These are phyloP conservation scores for Cottoperca gobio DNA, from an alignment of 2,797 vertebrate genomes.

Conservation along the genomic window DNA sequence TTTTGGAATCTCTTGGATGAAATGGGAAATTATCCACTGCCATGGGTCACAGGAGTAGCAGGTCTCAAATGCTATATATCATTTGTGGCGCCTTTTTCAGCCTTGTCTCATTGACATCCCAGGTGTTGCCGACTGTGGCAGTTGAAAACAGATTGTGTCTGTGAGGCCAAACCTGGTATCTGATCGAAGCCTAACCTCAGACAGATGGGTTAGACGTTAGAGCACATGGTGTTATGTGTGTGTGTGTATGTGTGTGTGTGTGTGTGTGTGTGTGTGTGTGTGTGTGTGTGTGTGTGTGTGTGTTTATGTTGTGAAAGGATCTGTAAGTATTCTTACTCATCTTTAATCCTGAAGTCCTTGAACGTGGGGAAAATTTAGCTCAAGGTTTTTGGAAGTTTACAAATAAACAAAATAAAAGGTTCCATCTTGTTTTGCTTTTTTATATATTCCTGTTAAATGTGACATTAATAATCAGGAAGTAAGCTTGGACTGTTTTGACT, in stretches of 20 bases:
- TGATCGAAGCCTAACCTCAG: conserved; percentile 78
- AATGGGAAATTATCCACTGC: conserved; percentile 14
- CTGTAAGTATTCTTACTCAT: not conserved
- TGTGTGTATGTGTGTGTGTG: not conserved
- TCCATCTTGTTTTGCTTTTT: not conserved
- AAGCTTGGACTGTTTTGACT: conserved; percentile 64
- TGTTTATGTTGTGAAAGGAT: conserved; percentile 3
- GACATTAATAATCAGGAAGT: conserved; percentile 44
- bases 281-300: not conserved
- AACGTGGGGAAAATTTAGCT: not conserved
- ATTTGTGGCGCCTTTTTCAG: conserved; percentile 48
- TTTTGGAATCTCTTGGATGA: conserved; percentile 10
- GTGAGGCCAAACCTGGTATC: conserved; percentile 71
- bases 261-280: not conserved
- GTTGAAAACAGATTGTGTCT: conserved; percentile 69
- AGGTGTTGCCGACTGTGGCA: conserved; percentile 71
- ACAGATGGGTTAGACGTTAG: conserved; percentile 69
- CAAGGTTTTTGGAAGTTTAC: not conserved
- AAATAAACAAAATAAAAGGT: not conserved
- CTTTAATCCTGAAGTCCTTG: conserved; percentile 8
- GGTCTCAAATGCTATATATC: conserved; percentile 6
- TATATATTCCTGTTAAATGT: conserved; percentile 7
- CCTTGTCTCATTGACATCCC: conserved; percentile 37
- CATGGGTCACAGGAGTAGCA: conserved; percentile 1
- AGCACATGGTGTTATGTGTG: conserved; percentile 12